Evolutionary conservation across 2,888 invertebrate species (phyloP).

Genomic region (Scaptomyza flava): DNA sequence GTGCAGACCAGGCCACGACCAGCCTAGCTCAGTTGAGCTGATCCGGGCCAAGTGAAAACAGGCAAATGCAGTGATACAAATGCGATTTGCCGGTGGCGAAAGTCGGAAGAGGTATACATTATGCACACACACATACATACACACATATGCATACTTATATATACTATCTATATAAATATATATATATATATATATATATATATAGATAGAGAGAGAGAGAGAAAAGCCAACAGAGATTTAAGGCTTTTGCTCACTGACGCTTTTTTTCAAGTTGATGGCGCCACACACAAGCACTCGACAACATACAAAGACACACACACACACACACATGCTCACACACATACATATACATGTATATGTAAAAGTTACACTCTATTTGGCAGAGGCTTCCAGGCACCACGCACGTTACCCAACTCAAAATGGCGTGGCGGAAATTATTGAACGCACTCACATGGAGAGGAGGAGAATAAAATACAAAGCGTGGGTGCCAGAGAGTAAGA

Average conservation of each 20-base stretch:
- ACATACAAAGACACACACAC: conserved; percentile 4
- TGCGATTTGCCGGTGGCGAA: conserved; percentile 64
- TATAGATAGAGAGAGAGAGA: no score
- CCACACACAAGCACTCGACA: conserved; percentile 28
- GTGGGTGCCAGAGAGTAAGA: background rate
- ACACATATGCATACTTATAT: conserved; percentile 34
- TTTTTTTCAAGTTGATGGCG: conserved; percentile 74
- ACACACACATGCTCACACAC: conserved; percentile 23
- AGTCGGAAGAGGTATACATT: conserved; percentile 43
- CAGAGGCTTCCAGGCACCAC: conserved; percentile 60
- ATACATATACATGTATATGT: background rate
- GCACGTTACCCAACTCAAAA: conserved; percentile 72
- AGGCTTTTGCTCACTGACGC: conserved; percentile 68
- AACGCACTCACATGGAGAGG: conserved; percentile 57
- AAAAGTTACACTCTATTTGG: conserved; percentile 76
- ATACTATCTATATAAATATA: conserved; percentile 7
- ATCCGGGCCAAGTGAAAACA: conserved; percentile 22
- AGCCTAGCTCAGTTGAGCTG: conserved; percentile 7
- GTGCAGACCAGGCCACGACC: conserved; percentile 7
- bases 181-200: conserved; percentile 6
- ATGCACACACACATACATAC: conserved; percentile 23
- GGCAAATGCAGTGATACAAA: conserved; percentile 71
- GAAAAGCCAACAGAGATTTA: conserved; percentile 69
- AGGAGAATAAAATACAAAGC: conserved; percentile 12
- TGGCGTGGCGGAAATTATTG: conserved; percentile 74